Evolutionary conservation across 1,140 invertebrate species (phyloP), one percentile per base, ranked within the genome.

Genomic region (Idris sp.): DNA sequence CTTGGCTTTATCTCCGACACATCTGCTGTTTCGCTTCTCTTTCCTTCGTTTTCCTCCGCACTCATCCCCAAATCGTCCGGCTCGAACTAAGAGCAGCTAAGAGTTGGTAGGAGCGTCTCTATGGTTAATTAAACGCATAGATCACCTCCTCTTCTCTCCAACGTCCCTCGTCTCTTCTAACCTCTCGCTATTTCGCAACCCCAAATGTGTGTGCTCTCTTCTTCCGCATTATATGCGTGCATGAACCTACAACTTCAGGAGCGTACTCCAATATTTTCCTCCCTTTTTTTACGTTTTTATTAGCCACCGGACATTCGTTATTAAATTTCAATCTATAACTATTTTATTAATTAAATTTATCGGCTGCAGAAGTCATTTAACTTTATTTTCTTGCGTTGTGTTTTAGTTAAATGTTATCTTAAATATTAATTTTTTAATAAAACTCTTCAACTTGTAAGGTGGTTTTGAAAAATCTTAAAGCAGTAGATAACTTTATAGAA

Each of bases 81-180:
- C 79, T 81, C 74, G 76, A 84, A 83, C 81, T 82, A 84, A 83
- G 79, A 84, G 80, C 81, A 64, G 75, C 79, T 82, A 84, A 84
- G 84, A 84, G 81, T 84, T 76, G 76, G 80, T 81, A 79, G 79
- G 78, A 84, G 82, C 81, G 81, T 84, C 84, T 86, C 83, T 86
- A 85, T 84, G 83, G 84, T 86, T 86, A 86, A 86, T 86, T 86
- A 86, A 85, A 86, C 84, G 83, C 84, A 86, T 86, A 85, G 83
- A 86, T 86, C 84, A 85, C 76, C 69, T 58, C 49, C 65, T 43
- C 75, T 74, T 49, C 73, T 62, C 69, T 13, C 11, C 54, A 67
- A 31, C 67, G 41, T 71, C 71, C 71, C 73, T 74, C 77, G 46
- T 58, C 59, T 38, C 73, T 28, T 72, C 61, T 44, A 33, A 56